Evolutionary conservation across 2,888 invertebrate species (phyloP), one percentile per base, ranked within the genome.

Genomic region (Tupiocoris notatus): DNA sequence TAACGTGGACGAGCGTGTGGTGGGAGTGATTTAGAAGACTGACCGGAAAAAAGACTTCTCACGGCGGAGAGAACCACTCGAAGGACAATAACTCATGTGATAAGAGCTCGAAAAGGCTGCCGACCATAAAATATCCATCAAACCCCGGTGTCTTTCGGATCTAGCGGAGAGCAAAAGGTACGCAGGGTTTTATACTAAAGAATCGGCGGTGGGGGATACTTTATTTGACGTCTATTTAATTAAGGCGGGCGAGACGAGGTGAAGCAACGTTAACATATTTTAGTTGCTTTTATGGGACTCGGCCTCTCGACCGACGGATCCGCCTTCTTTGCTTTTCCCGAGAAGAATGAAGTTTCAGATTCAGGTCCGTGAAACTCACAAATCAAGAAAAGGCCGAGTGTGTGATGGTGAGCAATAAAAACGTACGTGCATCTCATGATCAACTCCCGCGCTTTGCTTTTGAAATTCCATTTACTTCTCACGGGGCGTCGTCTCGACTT

Each of bases 151-250:
- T 39, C 39, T 39, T 39, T 39, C 6, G 39, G 39, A 39, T 39
- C 39, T 12, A 12, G 39, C 12, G 39, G 39, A 39, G 6, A 3
- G 39, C n/a, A n/a, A n/a, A n/a, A n/a, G 12, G 39, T 39, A 39
- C 39, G 12, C 39, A 12, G 39, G 39, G 39, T 3, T 39, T 39
- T 39, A 39, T 39, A 39, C 39, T 39, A 39, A 3, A 39, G 16
- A n/a, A n/a, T 18, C 59, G 7, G 16, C 16, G 61, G 20, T 12
- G 71, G 61, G 25, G 20, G 62, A 63, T 63, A 73, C 73, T 73
- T 73, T 73, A 73, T 73, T 73, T 73, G 73, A 73, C 73, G 73
- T 73, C 62, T 73, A 54, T 73, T 73, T 73, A 73, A 73, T 73
- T 73, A 73, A 73, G 73, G 62, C 73, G 20, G 63, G 62, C 73